Evolutionary conservation across 2,113 vertebrate species (phyloP).

Genomic region (Ictalurus furcatus): DNA sequence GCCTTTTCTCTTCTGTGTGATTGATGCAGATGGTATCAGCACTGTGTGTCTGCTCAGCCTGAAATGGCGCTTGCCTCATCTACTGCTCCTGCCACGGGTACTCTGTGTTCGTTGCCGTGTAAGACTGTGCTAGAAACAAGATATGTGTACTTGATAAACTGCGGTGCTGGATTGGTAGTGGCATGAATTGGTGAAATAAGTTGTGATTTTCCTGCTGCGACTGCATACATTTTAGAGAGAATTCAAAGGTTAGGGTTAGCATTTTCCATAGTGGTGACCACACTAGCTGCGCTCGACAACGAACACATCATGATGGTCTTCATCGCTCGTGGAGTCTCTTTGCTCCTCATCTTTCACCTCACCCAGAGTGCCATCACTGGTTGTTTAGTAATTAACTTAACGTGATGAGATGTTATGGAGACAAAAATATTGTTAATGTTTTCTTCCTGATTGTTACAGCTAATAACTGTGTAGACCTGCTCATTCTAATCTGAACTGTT

Average conservation of each 20-base stretch:
- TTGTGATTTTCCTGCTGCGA: background rate
- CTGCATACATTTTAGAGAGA: background rate
- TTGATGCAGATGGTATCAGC: slow-evolving; percentile 17
- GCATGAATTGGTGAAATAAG: background rate
- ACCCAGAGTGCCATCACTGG: background rate
- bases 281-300: background rate
- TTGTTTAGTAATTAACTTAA: background rate
- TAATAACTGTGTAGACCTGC: background rate
- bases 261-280: background rate
- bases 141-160: background rate
- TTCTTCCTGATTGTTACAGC: background rate
- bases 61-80: background rate
- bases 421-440: background rate
- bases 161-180: background rate
- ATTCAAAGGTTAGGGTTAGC: too few species aligned
- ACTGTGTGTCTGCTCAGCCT: slow-evolving; percentile 13
- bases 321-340: background rate
- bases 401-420: background rate
- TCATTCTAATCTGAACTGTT: background rate
- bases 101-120: background rate
- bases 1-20: slow-evolving; percentile 7
- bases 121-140: slow-evolving; percentile 8
- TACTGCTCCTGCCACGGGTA: background rate
- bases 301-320: background rate
- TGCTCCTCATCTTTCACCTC: too few species aligned